Evolutionary conservation across 2,888 invertebrate genomes (phyloP), one percentile per base, ranked within the genome.

Genomic region (Oxystoma pomonae): DNA sequence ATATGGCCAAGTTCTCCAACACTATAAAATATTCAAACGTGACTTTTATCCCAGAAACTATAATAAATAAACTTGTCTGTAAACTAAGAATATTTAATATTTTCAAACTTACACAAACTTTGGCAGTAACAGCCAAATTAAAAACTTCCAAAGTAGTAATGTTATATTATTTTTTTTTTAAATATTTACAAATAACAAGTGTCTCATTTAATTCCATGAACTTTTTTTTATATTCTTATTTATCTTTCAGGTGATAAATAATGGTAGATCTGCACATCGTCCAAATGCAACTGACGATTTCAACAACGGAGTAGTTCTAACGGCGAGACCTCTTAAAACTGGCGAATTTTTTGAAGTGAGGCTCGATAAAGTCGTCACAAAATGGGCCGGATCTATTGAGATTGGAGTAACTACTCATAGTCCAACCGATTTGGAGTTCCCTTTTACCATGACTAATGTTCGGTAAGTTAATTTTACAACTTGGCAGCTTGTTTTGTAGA

Each of bases 321-420:
- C 96, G 1, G 89, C 90, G 69, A 85, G 97, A 56, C 91, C 92
- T 0, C 80, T 97, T 64, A 89, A 89, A 73, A 87, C 91, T 12
- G 93, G 94, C 74, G 97, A 97, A 81, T 80, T 96, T 74, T 97
- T 97, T 81, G 96, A 96, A 84, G 94, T 97, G 61, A 85, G 92
- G 60, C 83, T 97, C 62, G 96, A 96, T 76, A 68, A 92, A 74
- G 91, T 96, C 73, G 92, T 96, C 20, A 91, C 92, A 20, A 93
- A 96, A 80, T 96, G 96, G 96, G 94, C 95, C 35, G 96, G 96
- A 50, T 94, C 94, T 53, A 92, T 97, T 70, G 96, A 96, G 83
- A 91, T 94, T 79, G 94, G 94, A 69, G 92, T 95, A 64, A 97
- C 96, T 60, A 94, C 93, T 64, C 94, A 95, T 80, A 89, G 90